These are phyloP conservation scores for Shinisaurus crocodilurus DNA, from an alignment of 2,113 vertebrate genomes.

Conservation along the genomic window DNA sequence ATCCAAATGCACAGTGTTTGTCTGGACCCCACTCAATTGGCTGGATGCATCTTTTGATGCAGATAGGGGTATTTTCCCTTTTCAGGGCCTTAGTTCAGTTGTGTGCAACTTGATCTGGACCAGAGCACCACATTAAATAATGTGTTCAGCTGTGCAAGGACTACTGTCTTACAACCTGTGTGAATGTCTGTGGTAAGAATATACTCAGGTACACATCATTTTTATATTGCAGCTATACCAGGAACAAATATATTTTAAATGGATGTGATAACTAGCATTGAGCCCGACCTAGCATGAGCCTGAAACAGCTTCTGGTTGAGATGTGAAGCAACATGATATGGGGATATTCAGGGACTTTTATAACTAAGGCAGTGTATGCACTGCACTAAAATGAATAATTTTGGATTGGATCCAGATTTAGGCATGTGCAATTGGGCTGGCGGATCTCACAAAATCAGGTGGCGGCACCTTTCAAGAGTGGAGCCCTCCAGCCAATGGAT, in stretches of 20 bases:
- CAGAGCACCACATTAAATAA: neutral
- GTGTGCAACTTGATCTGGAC: neutral
- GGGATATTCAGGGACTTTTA: neutral
- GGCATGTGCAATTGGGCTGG: too few species aligned
- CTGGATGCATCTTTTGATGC: neutral
- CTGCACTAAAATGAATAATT: neutral
- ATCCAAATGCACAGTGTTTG: neutral
- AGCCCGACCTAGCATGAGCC: rapidly evolving
- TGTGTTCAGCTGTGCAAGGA: neutral
- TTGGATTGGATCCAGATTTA: too few species aligned
- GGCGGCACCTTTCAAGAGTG: too few species aligned
- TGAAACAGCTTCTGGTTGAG: neutral
- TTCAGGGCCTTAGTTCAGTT: neutral
- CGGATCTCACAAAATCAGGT: too few species aligned
- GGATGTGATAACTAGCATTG: neutral
- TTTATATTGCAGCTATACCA: rapidly evolving
- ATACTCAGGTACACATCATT: neutral
- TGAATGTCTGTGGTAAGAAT: neutral
- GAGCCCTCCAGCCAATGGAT: too few species aligned
- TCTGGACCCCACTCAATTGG: neutral
- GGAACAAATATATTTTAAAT: neutral
- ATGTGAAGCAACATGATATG: neutral
- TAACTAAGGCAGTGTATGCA: neutral
- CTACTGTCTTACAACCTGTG: neutral
- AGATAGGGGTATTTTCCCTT: too few species aligned